Conservation (phyloP, 2,888 invertebrate genomes). For the Boloria selene region DNA sequence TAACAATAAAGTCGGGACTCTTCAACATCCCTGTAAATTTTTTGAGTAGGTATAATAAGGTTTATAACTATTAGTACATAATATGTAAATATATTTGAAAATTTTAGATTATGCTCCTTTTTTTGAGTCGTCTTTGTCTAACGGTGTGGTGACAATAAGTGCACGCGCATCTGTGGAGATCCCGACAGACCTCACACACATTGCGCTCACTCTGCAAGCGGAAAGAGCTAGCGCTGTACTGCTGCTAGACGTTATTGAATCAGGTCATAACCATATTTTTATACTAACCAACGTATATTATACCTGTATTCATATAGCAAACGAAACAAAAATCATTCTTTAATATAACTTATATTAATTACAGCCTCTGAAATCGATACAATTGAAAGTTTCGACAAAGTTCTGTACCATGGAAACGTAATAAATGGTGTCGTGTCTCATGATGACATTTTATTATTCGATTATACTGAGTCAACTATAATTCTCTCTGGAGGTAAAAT, state of each 20-base stretch:
- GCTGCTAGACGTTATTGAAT: slow-evolving; percentile 31
- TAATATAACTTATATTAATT: slow-evolving; percentile 5
- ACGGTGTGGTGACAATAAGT: slow-evolving; percentile 50
- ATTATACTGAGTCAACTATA: slow-evolving; percentile 51
- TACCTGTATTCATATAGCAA: background rate
- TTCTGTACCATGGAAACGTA: slow-evolving; percentile 58
- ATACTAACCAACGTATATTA: too few species aligned
- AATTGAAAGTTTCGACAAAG: slow-evolving; percentile 54
- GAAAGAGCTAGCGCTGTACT: slow-evolving; percentile 55
- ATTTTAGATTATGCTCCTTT: background rate
- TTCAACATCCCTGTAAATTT: too few species aligned
- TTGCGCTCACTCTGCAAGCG: slow-evolving; percentile 57
- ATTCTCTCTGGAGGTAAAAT: slow-evolving; percentile 58
- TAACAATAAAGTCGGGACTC: too few species aligned
- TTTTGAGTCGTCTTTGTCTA: slow-evolving; percentile 40
- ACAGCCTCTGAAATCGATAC: slow-evolving; percentile 27
- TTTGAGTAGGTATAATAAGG: too few species aligned
- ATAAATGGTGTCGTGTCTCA: slow-evolving; percentile 51
- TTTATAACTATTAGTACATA: too few species aligned
- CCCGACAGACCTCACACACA: slow-evolving; percentile 46
- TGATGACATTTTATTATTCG: slow-evolving; percentile 55
- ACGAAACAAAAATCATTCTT: slow-evolving; percentile 20
- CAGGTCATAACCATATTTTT: background rate
- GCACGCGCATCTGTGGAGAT: slow-evolving; percentile 44
- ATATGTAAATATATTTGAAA: too few species aligned